A percentile compares a stretch with the other conserved stretches of the same genome.
phyloP scores from a whole-genome alignment of 2,888 invertebrate species.

The Perizoma flavofasciatum region DNA sequence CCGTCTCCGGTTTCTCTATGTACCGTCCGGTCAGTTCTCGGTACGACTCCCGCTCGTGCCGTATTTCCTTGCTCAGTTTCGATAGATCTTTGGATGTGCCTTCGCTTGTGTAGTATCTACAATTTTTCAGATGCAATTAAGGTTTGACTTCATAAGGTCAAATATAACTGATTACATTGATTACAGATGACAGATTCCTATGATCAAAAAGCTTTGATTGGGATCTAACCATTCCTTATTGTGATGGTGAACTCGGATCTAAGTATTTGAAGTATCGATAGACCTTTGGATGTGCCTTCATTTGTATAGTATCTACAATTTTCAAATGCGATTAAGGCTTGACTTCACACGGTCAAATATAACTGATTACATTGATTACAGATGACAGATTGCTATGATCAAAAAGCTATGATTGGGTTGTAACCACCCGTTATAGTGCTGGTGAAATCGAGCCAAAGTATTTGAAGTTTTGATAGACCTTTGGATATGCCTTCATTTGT shows the following conservation, averaged over 20 bases:
- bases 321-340: neutral
- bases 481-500: conserved; percentile 74
- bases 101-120: conserved; percentile 73
- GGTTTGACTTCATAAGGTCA: too few relatives aligned
- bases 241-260: too few relatives aligned
- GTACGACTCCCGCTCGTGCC: conserved; percentile 77
- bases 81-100: conserved; percentile 76
- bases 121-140: conserved; percentile 5
- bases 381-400: too few relatives aligned
- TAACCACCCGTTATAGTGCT: too few relatives aligned
- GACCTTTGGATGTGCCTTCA: conserved; percentile 74
- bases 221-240: too few relatives aligned
- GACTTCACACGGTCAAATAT: too few relatives aligned
- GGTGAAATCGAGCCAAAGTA: too few relatives aligned
- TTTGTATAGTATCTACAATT: conserved; percentile 67
- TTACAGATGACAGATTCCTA: too few relatives aligned
- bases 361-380: too few relatives aligned
- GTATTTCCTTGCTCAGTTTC: conserved; percentile 75
- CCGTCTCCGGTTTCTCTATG: conserved; percentile 69
- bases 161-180: too few relatives aligned
- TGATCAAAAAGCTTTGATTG: too few relatives aligned
- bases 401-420: too few relatives aligned
- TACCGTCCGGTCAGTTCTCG: conserved; percentile 77
- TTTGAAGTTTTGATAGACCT: conserved; percentile 74
- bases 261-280: conserved; percentile 76